A percentile compares a stretch with the other conserved stretches of the same genome.
Evolutionary conservation across 2,797 vertebrate species (phyloP).

Genomic region (Chromobotia macracanthus): DNA sequence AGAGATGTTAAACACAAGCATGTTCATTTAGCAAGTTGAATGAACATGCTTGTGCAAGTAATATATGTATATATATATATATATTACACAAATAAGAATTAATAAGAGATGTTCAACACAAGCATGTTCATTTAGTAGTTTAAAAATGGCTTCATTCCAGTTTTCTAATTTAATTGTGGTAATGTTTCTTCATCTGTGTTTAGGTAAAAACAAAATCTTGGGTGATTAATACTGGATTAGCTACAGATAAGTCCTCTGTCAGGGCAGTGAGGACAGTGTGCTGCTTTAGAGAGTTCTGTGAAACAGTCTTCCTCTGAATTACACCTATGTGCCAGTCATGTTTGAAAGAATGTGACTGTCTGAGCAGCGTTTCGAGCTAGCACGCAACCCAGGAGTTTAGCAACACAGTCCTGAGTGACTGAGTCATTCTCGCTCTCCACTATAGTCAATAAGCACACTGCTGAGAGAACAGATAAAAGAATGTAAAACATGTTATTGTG

Average conservation of each 20-base stretch:
- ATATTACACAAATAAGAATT: no score
- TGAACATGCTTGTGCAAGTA: no score
- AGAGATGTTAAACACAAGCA: no score
- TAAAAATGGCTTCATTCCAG: background rate
- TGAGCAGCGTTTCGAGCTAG: constrained; percentile 50
- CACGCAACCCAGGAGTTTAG: constrained; percentile 26
- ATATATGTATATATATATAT: no score
- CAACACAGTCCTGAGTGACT: constrained; percentile 16
- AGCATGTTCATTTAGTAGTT: no score
- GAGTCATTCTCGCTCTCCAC: constrained; percentile 10
- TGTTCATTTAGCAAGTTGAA: no score
- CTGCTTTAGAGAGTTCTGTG: background rate
- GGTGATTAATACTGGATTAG: background rate
- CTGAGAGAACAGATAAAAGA: constrained; percentile 41
- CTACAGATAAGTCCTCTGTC: no score
- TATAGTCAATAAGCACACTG: constrained; percentile 7
- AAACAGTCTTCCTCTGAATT: constrained; percentile 41
- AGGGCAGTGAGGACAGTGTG: constrained; percentile 25
- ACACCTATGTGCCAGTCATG: constrained; percentile 59
- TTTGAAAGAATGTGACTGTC: constrained; percentile 52
- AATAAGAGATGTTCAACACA: no score
- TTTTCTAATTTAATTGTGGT: background rate
- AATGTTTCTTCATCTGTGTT: background rate
- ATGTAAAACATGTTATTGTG: constrained; percentile 38
- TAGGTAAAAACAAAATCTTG: background rate